phyloP scores from a whole-genome alignment of 2,113 vertebrate genomes.

The Antennarius striatus region DNA sequence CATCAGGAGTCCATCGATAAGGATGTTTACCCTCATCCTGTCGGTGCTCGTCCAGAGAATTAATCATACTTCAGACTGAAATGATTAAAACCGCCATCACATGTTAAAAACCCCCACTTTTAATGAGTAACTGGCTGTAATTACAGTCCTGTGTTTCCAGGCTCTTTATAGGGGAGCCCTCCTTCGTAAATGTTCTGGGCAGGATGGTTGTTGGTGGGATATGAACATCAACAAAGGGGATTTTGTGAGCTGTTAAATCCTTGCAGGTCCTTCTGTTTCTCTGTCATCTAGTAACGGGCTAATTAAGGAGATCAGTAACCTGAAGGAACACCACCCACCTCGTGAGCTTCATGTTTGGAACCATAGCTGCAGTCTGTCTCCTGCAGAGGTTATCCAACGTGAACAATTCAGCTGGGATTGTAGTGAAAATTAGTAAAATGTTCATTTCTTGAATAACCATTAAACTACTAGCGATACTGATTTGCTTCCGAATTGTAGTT shows the following conservation, averaged over 20 bases:
- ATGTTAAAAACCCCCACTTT: not conserved
- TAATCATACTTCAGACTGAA: conserved; percentile 2
- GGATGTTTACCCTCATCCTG: not conserved
- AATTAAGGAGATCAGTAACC: conserved; percentile 62
- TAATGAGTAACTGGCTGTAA: conserved; percentile 29
- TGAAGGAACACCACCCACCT: conserved; percentile 60
- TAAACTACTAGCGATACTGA: too few species aligned
- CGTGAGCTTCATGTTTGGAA: not conserved
- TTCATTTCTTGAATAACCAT: too few species aligned
- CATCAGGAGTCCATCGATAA: not conserved
- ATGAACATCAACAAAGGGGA: conserved; percentile 56
- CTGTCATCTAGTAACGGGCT: conserved; percentile 57
- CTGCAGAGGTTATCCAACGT: conserved; percentile 12
- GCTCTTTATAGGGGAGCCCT: conserved; percentile 38
- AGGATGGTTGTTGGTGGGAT: conserved; percentile 38
- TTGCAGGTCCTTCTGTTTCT: conserved; percentile 30
- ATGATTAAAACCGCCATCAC: not conserved
- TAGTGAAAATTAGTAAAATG: too few species aligned
- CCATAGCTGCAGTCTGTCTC: conserved; percentile 13
- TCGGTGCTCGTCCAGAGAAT: conserved; percentile 27
- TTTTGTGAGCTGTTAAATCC: conserved; percentile 63
- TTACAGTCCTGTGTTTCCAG: conserved; percentile 37
- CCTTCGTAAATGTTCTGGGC: conserved; percentile 50
- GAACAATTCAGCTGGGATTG: not conserved
- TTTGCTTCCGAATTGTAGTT: too few species aligned